A percentile compares a stretch with the other conserved stretches of the same genome.
These are phyloP conservation scores for Etia nguti DNA, from an alignment of 2,113 vertebrate genomes.

Conservation along the genomic window DNA sequence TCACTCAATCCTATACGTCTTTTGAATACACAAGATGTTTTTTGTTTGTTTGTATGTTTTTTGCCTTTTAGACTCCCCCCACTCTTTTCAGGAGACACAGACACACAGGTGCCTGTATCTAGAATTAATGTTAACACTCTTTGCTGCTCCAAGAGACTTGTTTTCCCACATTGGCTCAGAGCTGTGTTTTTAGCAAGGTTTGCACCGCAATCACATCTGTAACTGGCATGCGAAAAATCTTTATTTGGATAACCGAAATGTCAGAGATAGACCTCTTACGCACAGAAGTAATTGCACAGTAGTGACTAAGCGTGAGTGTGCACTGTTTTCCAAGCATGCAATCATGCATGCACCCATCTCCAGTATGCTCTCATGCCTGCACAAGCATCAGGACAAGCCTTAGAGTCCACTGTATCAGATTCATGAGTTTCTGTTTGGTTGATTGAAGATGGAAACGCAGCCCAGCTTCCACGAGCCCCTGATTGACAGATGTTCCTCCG, in stretches of 20 bases:
- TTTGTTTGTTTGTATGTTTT: neutral
- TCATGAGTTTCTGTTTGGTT: constrained; percentile 24
- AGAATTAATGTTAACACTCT: neutral
- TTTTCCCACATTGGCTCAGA: neutral
- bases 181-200: constrained; percentile 1
- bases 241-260: neutral
- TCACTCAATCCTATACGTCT: neutral
- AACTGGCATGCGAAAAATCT: neutral
- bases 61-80: neutral
- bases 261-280: neutral
- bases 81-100: neutral
- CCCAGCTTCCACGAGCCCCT: constrained; percentile 5
- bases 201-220: neutral
- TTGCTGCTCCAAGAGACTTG: neutral
- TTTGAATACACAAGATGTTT: neutral
- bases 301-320: neutral
- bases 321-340: neutral
- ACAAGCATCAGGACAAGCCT: neutral
- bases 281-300: neutral
- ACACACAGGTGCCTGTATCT: neutral
- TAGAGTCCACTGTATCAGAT: neutral
- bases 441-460: constrained; percentile 48
- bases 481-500: constrained; percentile 59
- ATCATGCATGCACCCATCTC: neutral
- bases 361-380: neutral